Evolutionary conservation across 2,888 invertebrate genomes (phyloP).

Genomic region (Oxytorus armatus): DNA sequence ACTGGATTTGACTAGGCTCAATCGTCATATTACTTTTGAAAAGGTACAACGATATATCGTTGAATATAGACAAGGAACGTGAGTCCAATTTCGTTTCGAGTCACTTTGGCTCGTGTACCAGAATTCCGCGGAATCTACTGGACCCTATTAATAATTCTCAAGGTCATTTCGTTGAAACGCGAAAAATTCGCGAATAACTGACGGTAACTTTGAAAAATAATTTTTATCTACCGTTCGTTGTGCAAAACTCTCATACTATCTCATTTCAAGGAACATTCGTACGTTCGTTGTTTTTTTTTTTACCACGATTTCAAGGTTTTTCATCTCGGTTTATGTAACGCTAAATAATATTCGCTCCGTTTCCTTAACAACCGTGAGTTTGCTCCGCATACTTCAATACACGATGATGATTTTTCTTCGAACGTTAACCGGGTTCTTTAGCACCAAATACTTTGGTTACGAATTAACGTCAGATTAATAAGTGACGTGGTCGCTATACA

Average conservation of each 20-base stretch:
- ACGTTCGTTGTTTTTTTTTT: conserved; percentile 14
- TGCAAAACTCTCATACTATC: neutral
- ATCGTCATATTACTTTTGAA: no score
- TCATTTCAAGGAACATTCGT: neutral
- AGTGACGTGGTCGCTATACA: neutral
- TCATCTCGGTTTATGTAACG: conserved; percentile 18
- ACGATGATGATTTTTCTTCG: neutral
- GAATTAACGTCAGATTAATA: neutral
- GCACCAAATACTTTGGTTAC: neutral
- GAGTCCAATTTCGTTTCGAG: conserved; percentile 33
- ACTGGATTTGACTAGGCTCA: no score
- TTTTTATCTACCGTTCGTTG: neutral
- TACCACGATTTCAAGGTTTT: neutral
- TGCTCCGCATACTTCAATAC: conserved; percentile 35
- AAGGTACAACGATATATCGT: no score
- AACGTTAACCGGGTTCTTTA: neutral
- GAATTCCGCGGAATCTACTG: conserved; percentile 14
- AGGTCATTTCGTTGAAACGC: neutral
- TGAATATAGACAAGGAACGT: conserved; percentile 1
- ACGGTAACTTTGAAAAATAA: conserved; percentile 20
- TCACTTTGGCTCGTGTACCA: conserved; percentile 1
- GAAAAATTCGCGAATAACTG: conserved; percentile 4
- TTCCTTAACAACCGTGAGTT: conserved; percentile 23
- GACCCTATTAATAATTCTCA: conserved; percentile 35
- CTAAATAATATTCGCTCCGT: neutral